These are phyloP conservation scores for Coilia nasus DNA, from an alignment of 2,797 vertebrate genomes.

Conservation along the genomic window DNA sequence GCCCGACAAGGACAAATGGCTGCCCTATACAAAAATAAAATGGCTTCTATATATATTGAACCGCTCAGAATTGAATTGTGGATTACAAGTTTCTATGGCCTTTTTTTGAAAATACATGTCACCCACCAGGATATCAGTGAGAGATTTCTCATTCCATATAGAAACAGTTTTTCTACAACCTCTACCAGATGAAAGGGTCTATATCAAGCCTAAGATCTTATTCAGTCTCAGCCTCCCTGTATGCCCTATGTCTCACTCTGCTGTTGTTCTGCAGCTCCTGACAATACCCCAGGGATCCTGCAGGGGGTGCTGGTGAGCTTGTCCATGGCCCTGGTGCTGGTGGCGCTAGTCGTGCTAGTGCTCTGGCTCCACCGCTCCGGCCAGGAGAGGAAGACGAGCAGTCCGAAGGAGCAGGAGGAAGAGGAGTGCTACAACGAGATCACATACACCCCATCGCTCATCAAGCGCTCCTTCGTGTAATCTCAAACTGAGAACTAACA, in stretches of 20 bases:
- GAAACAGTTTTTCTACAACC: background rate
- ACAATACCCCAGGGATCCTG: conserved; percentile 67
- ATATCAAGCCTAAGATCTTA: too few species aligned
- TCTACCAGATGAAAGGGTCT: background rate
- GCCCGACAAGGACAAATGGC: background rate
- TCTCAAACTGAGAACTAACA: background rate
- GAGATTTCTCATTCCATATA: background rate
- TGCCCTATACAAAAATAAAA: background rate
- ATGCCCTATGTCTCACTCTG: background rate
- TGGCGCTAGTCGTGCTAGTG: conserved; percentile 72
- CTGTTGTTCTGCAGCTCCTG: conserved; percentile 57
- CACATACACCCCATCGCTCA: conserved; percentile 68
- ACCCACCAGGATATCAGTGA: background rate
- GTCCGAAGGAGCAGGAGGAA: conserved; percentile 51
- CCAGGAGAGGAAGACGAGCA: conserved; percentile 62
- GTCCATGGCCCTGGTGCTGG: conserved; percentile 75
- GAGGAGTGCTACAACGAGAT: conserved; percentile 74
- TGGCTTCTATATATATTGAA: background rate
- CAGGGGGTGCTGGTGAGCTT: conserved; percentile 75
- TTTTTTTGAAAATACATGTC: background rate
- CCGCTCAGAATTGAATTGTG: background rate
- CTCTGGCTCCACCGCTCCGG: conserved; percentile 78
- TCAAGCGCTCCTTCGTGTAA: conserved; percentile 80
- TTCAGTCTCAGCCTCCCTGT: background rate
- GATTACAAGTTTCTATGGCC: background rate